Percentiles rank a stretch among this genome's conserved stretches.
phyloP scores from a whole-genome alignment of 1,140 invertebrate genomes.

The Eumeta japonica region DNA sequence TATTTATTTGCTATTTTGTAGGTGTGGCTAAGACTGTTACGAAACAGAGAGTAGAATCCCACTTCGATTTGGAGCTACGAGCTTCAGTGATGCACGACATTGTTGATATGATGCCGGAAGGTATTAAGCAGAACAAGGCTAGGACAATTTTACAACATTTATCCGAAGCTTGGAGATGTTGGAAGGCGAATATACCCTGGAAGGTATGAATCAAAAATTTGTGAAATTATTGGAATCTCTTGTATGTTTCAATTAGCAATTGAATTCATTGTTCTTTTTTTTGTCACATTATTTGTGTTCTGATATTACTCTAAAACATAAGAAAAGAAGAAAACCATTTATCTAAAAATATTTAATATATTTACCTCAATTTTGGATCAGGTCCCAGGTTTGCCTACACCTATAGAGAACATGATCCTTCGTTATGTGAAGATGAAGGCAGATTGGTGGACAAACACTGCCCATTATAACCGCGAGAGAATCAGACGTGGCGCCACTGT shows the following conservation, averaged over 20 bases:
- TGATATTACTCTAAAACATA: too few species aligned
- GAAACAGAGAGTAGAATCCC: slow-evolving; percentile 98
- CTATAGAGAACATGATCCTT: slow-evolving; percentile 99
- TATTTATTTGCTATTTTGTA: slow-evolving; percentile 8
- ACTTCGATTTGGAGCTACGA: slow-evolving; percentile 97
- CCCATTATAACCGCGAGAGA: slow-evolving; percentile 98
- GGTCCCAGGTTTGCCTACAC: slow-evolving; percentile 96
- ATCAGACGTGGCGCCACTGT: slow-evolving; percentile 92
- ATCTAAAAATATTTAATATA: too few species aligned
- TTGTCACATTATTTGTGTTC: too few species aligned
- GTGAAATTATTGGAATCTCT: too few species aligned
- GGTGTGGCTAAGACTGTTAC: slow-evolving; percentile 98
- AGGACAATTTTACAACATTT: slow-evolving; percentile 98
- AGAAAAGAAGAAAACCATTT: too few species aligned
- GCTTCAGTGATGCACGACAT: slow-evolving; percentile 99
- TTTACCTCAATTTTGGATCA: too few species aligned
- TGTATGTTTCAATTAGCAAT: too few species aligned
- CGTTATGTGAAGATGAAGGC: slow-evolving; percentile 99
- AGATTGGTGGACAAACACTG: slow-evolving; percentile 99
- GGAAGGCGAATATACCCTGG: slow-evolving; percentile 99
- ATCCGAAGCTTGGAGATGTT: slow-evolving; percentile 98
- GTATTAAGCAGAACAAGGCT: slow-evolving; percentile 99
- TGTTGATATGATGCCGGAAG: slow-evolving; percentile 99
- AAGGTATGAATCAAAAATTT: slow-evolving; percentile 64
- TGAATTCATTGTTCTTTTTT: too few species aligned